Conservation (phyloP, 2,888 invertebrate genomes). For the Bibio marci region DNA sequence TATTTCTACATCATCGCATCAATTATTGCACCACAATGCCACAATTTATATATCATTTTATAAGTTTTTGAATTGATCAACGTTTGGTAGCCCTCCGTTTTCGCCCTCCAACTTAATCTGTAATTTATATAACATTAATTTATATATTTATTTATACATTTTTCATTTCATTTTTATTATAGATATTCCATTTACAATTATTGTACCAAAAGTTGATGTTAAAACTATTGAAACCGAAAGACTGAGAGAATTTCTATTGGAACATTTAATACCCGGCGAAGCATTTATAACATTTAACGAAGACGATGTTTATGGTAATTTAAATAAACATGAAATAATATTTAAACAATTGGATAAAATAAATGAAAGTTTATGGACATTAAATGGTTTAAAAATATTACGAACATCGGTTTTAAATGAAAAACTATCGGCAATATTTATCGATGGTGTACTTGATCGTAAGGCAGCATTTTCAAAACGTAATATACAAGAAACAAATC, state of each 20-base stretch:
- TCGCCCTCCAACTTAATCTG: no score
- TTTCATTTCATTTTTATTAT: no score
- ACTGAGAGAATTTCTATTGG: slow-evolving; percentile 38
- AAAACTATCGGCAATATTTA: slow-evolving; percentile 25
- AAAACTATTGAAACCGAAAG: slow-evolving; percentile 32
- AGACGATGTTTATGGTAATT: slow-evolving; percentile 30
- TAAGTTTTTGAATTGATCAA: no score
- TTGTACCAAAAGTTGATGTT: slow-evolving; percentile 36
- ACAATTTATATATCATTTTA: no score
- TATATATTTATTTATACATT: no score
- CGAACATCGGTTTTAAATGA: slow-evolving; percentile 26
- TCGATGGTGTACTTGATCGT: slow-evolving; percentile 29
- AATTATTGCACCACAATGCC: no score
- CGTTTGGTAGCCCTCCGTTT: no score
- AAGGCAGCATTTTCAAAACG: slow-evolving; percentile 28
- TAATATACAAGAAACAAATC: slow-evolving; percentile 30
- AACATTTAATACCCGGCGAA: slow-evolving; percentile 40
- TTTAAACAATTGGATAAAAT: slow-evolving; percentile 27
- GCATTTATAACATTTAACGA: slow-evolving; percentile 31
- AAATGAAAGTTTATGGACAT: slow-evolving; percentile 23
- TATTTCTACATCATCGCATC: no score
- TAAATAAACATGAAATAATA: slow-evolving; percentile 30
- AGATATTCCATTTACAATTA: slow-evolving; percentile 42
- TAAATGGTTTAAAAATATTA: slow-evolving; percentile 27
- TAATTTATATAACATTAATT: no score